These are phyloP conservation scores for Scelioninae gen. 2 DNA, from an alignment of 2,888 invertebrate genomes.

Conservation along the genomic window DNA sequence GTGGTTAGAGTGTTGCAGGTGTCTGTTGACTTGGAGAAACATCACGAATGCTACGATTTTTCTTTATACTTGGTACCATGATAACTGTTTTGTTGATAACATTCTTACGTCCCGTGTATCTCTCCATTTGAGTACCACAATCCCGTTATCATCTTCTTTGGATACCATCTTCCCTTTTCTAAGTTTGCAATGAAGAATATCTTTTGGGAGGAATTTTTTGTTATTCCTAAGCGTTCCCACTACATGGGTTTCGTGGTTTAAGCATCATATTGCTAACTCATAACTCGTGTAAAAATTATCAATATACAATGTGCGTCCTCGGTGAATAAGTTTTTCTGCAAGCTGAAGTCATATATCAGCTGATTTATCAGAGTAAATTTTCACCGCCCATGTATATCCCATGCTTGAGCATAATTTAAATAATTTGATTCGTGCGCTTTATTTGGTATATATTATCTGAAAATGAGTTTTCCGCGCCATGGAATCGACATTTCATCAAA, in stretches of 20 bases:
- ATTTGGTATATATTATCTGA: constrained; percentile 63
- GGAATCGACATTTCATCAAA: constrained; percentile 60
- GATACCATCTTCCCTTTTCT: constrained; percentile 64
- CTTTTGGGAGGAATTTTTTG: constrained; percentile 62
- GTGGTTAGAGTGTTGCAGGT: constrained; percentile 30
- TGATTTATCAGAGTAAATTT: constrained; percentile 59
- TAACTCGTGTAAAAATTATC: constrained; percentile 59
- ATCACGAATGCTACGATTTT: constrained; percentile 40
- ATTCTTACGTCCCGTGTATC: constrained; percentile 67
- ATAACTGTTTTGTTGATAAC: constrained; percentile 67
- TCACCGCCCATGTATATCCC: constrained; percentile 58
- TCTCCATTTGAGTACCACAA: constrained; percentile 67
- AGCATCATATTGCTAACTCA: constrained; percentile 39
- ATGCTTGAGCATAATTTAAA: constrained; percentile 60
- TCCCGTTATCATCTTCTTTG: constrained; percentile 66
- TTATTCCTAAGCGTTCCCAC: constrained; percentile 63
- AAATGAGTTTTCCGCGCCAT: constrained; percentile 62
- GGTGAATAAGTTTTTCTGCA: constrained; percentile 32
- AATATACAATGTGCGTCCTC: constrained; percentile 53
- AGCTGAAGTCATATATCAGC: constrained; percentile 34
- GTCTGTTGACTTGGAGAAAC: constrained; percentile 34
- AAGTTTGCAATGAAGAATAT: constrained; percentile 60
- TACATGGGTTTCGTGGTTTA: constrained; percentile 58
- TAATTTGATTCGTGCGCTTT: constrained; percentile 62
- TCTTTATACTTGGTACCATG: constrained; percentile 55